Percentiles rank a stretch among this genome's conserved stretches.
Conservation (phyloP, 1,140 invertebrate genomes). For the Teleopsis dalmanni region DNA sequence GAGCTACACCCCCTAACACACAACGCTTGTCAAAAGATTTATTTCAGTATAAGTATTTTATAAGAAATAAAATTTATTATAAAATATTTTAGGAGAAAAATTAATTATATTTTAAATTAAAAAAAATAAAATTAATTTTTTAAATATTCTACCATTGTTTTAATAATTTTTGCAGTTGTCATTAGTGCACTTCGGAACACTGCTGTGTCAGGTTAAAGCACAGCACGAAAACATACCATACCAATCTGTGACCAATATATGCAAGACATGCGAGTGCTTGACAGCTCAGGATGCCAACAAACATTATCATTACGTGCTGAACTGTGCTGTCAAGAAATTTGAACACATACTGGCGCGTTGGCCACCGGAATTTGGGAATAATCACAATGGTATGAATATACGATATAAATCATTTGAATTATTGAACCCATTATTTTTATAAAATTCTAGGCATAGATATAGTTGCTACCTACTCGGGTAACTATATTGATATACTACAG, state of each 20-base stretch:
- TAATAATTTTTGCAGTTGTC: not conserved
- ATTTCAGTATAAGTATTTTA: no score
- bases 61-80: no score
- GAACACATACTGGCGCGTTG: slow-evolving; percentile 43
- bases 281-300: slow-evolving; percentile 14
- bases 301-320: slow-evolving; percentile 24
- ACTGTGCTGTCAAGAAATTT: slow-evolving; percentile 42
- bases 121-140: not conserved
- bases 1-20: slow-evolving; percentile 48
- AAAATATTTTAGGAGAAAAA: no score
- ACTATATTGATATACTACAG: slow-evolving; percentile 41
- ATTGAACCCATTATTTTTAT: not conserved
- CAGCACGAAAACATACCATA: slow-evolving; percentile 39
- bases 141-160: not conserved
- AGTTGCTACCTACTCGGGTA: slow-evolving; percentile 43
- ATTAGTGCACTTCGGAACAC: not conserved
- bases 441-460: slow-evolving; percentile 26
- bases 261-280: slow-evolving; percentile 29
- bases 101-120: not conserved
- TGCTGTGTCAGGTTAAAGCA: no score
- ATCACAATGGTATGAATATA: slow-evolving; percentile 16
- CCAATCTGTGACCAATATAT: slow-evolving; percentile 29
- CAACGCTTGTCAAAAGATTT: no score
- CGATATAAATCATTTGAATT: not conserved
- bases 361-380: slow-evolving; percentile 34